Percentiles rank a stretch among this genome's conserved stretches.
Conservation (phyloP, 2,888 invertebrate species). For the Diarsia rubi region DNA sequence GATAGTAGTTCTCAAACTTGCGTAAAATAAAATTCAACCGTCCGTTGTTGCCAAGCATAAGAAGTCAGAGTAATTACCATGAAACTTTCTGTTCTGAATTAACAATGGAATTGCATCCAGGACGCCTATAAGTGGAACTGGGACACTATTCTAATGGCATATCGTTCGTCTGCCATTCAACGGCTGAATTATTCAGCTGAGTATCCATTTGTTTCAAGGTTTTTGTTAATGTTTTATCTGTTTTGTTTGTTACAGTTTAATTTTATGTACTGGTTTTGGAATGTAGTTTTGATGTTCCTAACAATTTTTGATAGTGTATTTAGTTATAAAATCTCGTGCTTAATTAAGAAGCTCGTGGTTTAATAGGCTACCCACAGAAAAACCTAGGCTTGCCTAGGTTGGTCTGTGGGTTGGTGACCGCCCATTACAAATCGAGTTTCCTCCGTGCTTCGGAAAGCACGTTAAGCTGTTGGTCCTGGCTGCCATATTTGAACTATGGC, state of each 20-base stretch:
- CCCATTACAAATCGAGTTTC: too few species aligned
- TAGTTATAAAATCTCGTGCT: too few species aligned
- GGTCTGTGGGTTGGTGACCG: too few species aligned
- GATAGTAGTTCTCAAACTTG: neutral
- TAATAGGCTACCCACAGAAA: too few species aligned
- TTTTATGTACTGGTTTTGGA: neutral
- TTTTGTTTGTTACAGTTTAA: neutral
- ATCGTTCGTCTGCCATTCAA: conserved; percentile 50
- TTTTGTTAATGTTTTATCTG: conserved; percentile 30
- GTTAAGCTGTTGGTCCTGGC: too few species aligned
- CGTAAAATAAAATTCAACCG: conserved; percentile 17
- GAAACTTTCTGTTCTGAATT: conserved; percentile 47
- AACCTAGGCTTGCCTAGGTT: too few species aligned
- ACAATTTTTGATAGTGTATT: neutral
- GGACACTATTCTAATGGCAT: conserved; percentile 57
- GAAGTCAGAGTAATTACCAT: conserved; percentile 44
- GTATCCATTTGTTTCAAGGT: conserved; percentile 42
- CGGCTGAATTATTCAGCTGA: conserved; percentile 46
- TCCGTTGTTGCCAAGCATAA: conserved; percentile 19
- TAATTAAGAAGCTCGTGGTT: too few species aligned
- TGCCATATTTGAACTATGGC: too few species aligned
- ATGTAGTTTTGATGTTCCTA: neutral
- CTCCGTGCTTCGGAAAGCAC: too few species aligned
- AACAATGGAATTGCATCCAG: conserved; percentile 43
- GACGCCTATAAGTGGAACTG: conserved; percentile 40